Percentiles rank a stretch among this genome's conserved stretches.
phyloP scores from a whole-genome alignment of 1,140 invertebrate genomes.

The Atta texana region DNA sequence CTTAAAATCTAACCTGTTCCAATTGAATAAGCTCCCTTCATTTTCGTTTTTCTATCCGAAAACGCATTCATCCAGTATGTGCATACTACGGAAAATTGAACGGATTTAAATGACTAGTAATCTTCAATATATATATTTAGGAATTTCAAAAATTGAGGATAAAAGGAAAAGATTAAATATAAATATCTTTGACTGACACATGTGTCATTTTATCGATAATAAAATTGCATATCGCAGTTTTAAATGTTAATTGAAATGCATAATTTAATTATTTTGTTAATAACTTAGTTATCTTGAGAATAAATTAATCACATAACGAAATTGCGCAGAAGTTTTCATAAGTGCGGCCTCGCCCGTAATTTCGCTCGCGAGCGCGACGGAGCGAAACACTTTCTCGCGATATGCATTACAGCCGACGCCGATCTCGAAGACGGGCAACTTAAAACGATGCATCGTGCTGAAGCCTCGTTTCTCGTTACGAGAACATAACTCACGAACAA shows the following conservation, averaged over 20 bases:
- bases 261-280: background rate
- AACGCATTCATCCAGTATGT: constrained; percentile 17
- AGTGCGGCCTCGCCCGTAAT: constrained; percentile 10
- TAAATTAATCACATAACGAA: background rate
- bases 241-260: background rate
- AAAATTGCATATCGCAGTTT: background rate
- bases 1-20: constrained; percentile 67
- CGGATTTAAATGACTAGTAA: constrained; percentile 9
- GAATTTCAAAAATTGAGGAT: background rate
- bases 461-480: constrained; percentile 73
- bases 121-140: background rate
- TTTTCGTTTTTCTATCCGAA: constrained; percentile 5
- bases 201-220: background rate
- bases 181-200: background rate
- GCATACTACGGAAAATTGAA: constrained; percentile 22
- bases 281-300: background rate
- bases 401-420: background rate
- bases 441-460: constrained; percentile 60
- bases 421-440: constrained; percentile 59
- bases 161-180: background rate
- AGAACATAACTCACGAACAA: constrained; percentile 76
- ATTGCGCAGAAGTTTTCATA: background rate
- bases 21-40: constrained; percentile 53
- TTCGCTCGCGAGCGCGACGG: constrained; percentile 29
- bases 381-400: constrained; percentile 52